Percentiles rank a stretch among this genome's conserved stretches.
Evolutionary conservation across 2,797 vertebrate species (phyloP).

Genomic region (Thalassophryne amazonica): DNA sequence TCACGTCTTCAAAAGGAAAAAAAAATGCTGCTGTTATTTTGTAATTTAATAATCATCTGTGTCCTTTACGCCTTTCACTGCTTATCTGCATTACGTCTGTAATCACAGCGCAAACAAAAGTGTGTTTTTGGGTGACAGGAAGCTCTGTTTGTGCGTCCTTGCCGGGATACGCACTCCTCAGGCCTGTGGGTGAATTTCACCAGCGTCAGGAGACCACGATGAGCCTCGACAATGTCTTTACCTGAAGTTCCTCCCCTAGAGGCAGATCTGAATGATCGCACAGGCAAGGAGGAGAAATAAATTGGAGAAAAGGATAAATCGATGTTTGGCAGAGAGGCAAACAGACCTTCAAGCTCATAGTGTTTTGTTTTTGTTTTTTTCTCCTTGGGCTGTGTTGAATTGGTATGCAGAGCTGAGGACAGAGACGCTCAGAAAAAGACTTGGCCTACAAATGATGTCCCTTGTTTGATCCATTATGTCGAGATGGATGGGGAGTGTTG

Average conservation of each 20-base stretch:
- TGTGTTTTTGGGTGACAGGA: slow-evolving; percentile 29
- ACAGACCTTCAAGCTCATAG: slow-evolving; percentile 78
- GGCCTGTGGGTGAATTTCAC: slow-evolving; percentile 57
- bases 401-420: slow-evolving; percentile 71
- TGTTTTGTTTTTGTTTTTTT: too few relatives aligned
- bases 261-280: slow-evolving; percentile 74
- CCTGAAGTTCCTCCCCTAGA: slow-evolving; percentile 70
- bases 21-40: too few relatives aligned
- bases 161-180: slow-evolving; percentile 31
- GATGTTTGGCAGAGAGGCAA: slow-evolving; percentile 77
- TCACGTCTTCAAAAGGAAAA: slow-evolving; percentile 19
- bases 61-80: slow-evolving; percentile 15
- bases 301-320: slow-evolving; percentile 83
- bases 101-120: slow-evolving; percentile 35
- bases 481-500: slow-evolving; percentile 27
- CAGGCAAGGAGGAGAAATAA: slow-evolving; percentile 77
- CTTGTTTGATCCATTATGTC: slow-evolving; percentile 78
- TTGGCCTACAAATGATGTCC: slow-evolving; percentile 81
- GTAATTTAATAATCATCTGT: too few relatives aligned
- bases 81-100: slow-evolving; percentile 30
- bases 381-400: slow-evolving; percentile 77
- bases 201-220: slow-evolving; percentile 48
- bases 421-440: slow-evolving; percentile 72
- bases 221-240: slow-evolving; percentile 59
- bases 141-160: slow-evolving; percentile 51